Evolutionary conservation across 2,797 vertebrate genomes (phyloP).

Genomic region (Rousettus madagascariensis): DNA sequence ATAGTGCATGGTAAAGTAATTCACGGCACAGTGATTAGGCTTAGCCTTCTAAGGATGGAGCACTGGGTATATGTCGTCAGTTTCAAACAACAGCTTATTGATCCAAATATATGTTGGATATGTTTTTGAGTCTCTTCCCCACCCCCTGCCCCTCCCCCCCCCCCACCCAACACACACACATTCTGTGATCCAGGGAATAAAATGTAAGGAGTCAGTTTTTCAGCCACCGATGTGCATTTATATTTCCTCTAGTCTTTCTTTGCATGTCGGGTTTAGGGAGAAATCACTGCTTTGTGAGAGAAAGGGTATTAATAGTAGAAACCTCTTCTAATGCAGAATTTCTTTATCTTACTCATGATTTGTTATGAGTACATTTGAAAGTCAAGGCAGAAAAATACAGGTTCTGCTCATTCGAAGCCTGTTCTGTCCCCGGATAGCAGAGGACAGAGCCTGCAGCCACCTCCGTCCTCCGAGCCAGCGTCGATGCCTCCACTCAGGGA

Average conservation of each 20-base stretch:
- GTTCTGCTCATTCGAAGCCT: background rate
- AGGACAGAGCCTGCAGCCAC: background rate
- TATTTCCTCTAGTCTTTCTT: background rate
- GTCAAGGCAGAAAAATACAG: background rate
- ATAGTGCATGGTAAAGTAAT: background rate
- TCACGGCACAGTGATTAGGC: background rate
- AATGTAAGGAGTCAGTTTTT: background rate
- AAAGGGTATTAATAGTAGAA: background rate
- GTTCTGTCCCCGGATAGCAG: background rate
- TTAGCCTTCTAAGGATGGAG: background rate
- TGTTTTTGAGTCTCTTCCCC: background rate
- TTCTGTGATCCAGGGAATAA: background rate
- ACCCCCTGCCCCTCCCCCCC: no score
- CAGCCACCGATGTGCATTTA: background rate
- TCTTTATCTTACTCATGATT: background rate
- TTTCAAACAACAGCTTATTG: background rate
- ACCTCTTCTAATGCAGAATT: background rate
- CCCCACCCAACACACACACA: background rate
- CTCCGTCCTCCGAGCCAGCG: fast-evolving
- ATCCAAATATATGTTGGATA: background rate
- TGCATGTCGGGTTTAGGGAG: background rate
- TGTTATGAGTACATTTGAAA: background rate
- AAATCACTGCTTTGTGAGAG: background rate
- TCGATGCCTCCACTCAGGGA: background rate
- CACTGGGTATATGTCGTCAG: background rate